phyloP scores from a whole-genome alignment of 2,113 vertebrate genomes.

The Notarius lentiginosus region DNA sequence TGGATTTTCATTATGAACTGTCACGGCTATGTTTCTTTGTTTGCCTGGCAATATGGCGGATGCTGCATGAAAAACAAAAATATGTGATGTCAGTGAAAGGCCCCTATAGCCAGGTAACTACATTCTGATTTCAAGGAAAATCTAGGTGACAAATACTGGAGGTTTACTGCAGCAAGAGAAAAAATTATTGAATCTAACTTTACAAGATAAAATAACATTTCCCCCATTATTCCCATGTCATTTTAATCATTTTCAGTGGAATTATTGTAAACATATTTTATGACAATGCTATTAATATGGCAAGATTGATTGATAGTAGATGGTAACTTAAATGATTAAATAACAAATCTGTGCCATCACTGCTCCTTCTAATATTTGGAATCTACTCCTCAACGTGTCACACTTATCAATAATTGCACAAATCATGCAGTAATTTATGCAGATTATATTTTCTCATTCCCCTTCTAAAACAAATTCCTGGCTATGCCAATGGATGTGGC shows the following conservation, averaged over 20 bases:
- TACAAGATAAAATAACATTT: background rate
- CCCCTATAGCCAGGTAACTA: background rate
- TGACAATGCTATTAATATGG: background rate
- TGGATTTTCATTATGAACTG: no score
- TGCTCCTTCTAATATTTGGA: background rate
- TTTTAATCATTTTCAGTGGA: background rate
- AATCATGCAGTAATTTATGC: background rate
- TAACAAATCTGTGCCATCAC: background rate
- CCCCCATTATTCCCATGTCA: background rate
- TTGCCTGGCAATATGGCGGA: no score
- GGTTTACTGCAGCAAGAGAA: background rate
- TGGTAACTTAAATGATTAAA: background rate
- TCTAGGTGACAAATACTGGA: background rate
- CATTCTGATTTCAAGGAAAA: background rate
- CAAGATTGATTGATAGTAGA: background rate
- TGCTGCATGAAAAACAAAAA: no score
- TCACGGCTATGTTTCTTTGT: no score
- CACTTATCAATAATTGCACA: slow-evolving; percentile 10
- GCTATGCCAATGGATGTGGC: background rate
- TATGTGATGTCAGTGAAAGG: no score
- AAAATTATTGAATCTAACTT: background rate
- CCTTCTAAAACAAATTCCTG: background rate
- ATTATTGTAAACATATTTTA: background rate
- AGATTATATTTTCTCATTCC: background rate
- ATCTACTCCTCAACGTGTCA: background rate